Conservation (phyloP, 2,888 invertebrate genomes). For the Horisme vitalbata region DNA sequence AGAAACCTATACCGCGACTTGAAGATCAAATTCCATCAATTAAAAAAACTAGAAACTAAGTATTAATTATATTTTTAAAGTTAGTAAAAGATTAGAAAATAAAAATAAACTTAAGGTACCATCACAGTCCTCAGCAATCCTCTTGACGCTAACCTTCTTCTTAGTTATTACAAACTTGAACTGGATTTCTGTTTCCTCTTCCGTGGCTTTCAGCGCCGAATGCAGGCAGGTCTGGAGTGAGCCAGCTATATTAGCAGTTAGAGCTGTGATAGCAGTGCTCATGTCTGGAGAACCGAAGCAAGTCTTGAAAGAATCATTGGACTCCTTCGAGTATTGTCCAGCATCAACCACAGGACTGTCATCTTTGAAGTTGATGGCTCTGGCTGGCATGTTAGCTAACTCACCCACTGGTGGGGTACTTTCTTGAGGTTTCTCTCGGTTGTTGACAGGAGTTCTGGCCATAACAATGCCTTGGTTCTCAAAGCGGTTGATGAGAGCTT, state of each 20-base stretch:
- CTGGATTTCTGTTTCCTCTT: conserved; percentile 75
- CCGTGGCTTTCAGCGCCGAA: conserved; percentile 59
- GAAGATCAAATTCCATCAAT: too few relatives aligned
- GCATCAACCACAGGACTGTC: conserved; percentile 63
- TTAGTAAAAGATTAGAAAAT: too few relatives aligned
- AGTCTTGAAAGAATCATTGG: conserved; percentile 67
- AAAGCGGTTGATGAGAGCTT: conserved; percentile 73
- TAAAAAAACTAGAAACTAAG: too few relatives aligned
- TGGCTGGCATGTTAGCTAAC: conserved; percentile 57
- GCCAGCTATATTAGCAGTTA: conserved; percentile 68
- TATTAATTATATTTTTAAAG: too few relatives aligned
- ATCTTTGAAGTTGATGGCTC: conserved; percentile 76
- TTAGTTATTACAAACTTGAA: conserved; percentile 76
- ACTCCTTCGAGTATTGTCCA: conserved; percentile 55
- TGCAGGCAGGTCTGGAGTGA: conserved; percentile 67
- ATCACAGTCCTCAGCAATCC: conserved; percentile 47
- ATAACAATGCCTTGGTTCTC: conserved; percentile 60
- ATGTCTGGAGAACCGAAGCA: conserved; percentile 61
- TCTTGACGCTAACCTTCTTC: conserved; percentile 66
- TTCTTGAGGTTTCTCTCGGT: conserved; percentile 54
- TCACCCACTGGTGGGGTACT: conserved; percentile 66
- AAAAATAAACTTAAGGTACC: conserved; percentile 2
- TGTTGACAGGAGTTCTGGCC: conserved; percentile 60
- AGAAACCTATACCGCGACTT: too few relatives aligned
- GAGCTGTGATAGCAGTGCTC: conserved; percentile 59